These are phyloP conservation scores for Neotoxoptera formosana DNA, from an alignment of 1,140 invertebrate genomes.

Conservation along the genomic window DNA sequence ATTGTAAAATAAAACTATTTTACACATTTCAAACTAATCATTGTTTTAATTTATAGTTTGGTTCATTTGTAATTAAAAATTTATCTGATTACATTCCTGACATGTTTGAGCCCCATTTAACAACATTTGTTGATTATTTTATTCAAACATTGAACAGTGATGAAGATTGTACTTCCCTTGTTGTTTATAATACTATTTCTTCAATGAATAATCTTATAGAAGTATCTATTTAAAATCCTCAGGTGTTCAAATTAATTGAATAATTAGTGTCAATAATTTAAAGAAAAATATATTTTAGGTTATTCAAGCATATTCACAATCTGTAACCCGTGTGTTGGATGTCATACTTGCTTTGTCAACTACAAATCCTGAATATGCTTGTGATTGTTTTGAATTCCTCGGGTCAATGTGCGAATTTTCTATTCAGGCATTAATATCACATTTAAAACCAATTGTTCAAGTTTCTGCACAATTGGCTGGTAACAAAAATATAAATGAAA, in stretches of 20 bases:
- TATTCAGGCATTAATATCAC: constrained; percentile 43
- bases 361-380: constrained; percentile 9
- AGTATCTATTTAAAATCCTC: constrained; percentile 8
- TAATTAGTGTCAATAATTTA: not conserved
- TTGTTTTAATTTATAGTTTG: constrained; percentile 28
- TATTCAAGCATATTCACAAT: constrained; percentile 38
- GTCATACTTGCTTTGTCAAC: constrained; percentile 43
- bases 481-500: constrained; percentile 35
- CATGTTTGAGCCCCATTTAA: constrained; percentile 43
- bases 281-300: constrained; percentile 2
- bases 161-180: constrained; percentile 17
- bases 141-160: not conserved
- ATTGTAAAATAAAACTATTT: not conserved
- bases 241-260: not conserved
- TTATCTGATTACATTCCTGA: constrained; percentile 41
- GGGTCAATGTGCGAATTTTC: constrained; percentile 43
- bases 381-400: constrained; percentile 48
- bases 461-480: constrained; percentile 52
- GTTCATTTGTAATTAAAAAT: constrained; percentile 27
- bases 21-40: not conserved
- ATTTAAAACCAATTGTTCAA: constrained; percentile 49
- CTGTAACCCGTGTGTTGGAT: constrained; percentile 31
- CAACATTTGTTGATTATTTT: constrained; percentile 42
- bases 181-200: constrained; percentile 34
- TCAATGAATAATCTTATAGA: constrained; percentile 51